Evolutionary conservation across 1,140 invertebrate genomes (phyloP), one percentile per base, ranked within the genome.

Genomic region (Rhopalosiphum maidis): DNA sequence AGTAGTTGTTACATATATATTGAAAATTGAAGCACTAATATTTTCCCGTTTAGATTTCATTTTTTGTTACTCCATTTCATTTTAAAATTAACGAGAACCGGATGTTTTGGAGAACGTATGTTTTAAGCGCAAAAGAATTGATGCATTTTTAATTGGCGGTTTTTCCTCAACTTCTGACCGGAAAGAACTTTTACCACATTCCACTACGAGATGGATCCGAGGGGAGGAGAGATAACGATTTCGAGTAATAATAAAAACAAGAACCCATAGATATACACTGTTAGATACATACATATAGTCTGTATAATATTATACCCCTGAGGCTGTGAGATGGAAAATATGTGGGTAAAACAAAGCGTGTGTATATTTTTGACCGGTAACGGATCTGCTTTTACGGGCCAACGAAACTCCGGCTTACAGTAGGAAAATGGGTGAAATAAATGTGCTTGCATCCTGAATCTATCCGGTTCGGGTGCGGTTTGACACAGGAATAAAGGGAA

Each of bases 51-150:
- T 21, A 68, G 41, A 77, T 91, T 91, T 68, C 41, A 37, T 77
- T 77, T 48, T 77, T 6, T 41, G 18, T 60, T n/a, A 2, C 7
- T 22, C 6, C 6, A 22, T 91, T 89, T 91, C 7, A n/a, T 68
- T 91, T 46, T 77, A 22, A 91, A 91, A 91, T 91, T 91, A 91
- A 91, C 30, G 90, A 77, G 55, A 91, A 91, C 90, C 90, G 60
- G 60, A 91, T 30, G 60, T 77, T 77, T 43, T 46, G n/a, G 23
- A 91, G n/a, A 91, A 77, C n/a, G 30, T 83, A 51, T 37, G 30
- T 83, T 83, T 90, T 48, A 41, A 25, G 37, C 25, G 35, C 35
- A 37, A 21, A 46, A 48, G n/a, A 92, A 92, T 92, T 83, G 30
- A 92, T 92, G 90, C 41, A 83, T 83, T 92, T 92, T 83, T 92